These are phyloP conservation scores for Cantharis flavilabris DNA, from an alignment of 2,888 invertebrate genomes.

Conservation along the genomic window DNA sequence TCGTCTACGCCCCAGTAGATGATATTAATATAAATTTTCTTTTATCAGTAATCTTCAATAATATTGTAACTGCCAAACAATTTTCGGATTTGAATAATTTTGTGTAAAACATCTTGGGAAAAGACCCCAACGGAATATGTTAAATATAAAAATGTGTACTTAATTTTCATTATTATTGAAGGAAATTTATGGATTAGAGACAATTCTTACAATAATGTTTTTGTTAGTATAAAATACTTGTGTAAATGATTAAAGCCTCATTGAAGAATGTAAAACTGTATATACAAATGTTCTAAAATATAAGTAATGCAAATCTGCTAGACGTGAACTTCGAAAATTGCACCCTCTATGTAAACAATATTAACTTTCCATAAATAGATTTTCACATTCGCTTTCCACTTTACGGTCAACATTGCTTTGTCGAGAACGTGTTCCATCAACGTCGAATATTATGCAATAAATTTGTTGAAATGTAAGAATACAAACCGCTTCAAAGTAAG, in stretches of 20 bases:
- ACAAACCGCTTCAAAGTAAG: slow-evolving; percentile 7
- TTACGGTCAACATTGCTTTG: slow-evolving; percentile 19
- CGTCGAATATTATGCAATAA: slow-evolving; percentile 7
- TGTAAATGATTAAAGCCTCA: neutral
- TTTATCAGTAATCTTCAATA: neutral
- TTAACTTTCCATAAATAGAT: slow-evolving; percentile 26
- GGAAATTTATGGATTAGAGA: neutral
- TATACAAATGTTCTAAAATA: slow-evolving; percentile 8
- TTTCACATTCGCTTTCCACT: slow-evolving; percentile 18
- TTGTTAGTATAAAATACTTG: neutral
- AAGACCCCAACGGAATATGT: neutral
- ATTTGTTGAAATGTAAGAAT: slow-evolving; percentile 9
- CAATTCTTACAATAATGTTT: neutral
- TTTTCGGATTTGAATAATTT: neutral
- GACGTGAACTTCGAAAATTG: slow-evolving; percentile 15
- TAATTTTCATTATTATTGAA: neutral
- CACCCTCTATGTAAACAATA: slow-evolving; percentile 22
- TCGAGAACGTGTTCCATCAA: slow-evolving; percentile 17
- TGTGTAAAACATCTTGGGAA: neutral
- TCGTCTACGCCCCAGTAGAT: neutral
- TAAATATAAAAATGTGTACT: neutral
- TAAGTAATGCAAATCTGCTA: slow-evolving; percentile 20
- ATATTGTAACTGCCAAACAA: neutral
- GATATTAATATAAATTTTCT: neutral
- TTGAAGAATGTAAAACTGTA: slow-evolving; percentile 8